Base-by-base conservation (phyloP, 2,113 vertebrate genomes). In the Sterrhoptilus dennistouni region DNA sequence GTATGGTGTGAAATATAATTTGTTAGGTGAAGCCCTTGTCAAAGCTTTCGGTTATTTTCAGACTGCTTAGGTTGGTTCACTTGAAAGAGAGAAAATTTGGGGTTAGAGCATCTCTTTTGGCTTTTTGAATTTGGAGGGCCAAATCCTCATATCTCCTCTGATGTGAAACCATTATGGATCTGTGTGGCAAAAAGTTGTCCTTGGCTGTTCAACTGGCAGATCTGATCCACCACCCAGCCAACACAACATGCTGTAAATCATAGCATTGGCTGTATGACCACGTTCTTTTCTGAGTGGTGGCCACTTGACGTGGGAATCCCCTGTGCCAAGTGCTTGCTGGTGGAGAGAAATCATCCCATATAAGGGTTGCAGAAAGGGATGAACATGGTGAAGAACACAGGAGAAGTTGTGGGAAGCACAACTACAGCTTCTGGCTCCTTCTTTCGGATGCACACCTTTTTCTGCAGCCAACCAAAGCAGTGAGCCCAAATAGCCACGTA, bases 261-360 rank as follows among this genome's bases (percentile, higher is more conserved):
- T 2, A 65, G 20, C 5, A 1, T 0, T 81, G 70, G 25, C 40
- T 83, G 24, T 42, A 1, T 3, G 6, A 24, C 53, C 24, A 1
- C 0, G 0, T 29, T 47, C 61, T n/a, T 16, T 75, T 38, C 79
- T 60, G 44, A 0, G 0, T 72, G 11, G 38, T 63, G 76, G 49
- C 31, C 7, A 0, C 63, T 64, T 76, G 45, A 27, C 0, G 1
- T 13, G n/a, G 54, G 63, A 35, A 42, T 87, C 44, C 36, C 23
- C n/a, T 40, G 15, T 16, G 12, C 70, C 54, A 7, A 1, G 2
- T 9, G 38, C 2, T 1, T 59, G 35, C 14, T 82, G 42, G 66
- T 68, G 23, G 49, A 52, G 33, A 25, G 35, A 36, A 56, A 47
- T 49, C 3, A 1, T 23, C 77, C 35, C 2, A 0, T 33, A 19